Conservation (phyloP, 2,888 invertebrate genomes). For the Ceriagrion tenellum region DNA sequence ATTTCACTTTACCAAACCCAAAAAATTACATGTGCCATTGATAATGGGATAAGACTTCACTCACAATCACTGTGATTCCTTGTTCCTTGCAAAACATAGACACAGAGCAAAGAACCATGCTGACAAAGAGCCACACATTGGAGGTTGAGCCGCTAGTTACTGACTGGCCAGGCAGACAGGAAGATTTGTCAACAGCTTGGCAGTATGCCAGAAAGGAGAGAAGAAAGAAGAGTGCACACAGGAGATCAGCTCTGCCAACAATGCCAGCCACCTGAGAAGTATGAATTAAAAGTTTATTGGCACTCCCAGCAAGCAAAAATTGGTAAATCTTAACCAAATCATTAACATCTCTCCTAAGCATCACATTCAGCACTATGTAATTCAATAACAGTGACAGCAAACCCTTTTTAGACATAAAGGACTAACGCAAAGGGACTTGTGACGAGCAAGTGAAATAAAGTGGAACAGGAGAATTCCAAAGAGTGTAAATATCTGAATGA, state of each 20-base stretch:
- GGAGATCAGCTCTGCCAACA: slow-evolving; percentile 94
- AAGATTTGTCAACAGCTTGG: slow-evolving; percentile 73
- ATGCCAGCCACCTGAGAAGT: slow-evolving; percentile 87
- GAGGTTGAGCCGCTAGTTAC: background rate
- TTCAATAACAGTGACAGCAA: too few relatives aligned
- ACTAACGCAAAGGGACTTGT: too few relatives aligned
- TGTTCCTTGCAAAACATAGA: slow-evolving; percentile 96
- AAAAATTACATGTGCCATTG: background rate
- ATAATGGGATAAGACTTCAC: slow-evolving; percentile 74
- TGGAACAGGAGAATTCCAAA: too few relatives aligned
- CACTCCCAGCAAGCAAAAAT: background rate
- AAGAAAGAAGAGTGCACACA: slow-evolving; percentile 90
- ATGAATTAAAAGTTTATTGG: background rate
- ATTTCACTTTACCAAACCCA: too few relatives aligned
- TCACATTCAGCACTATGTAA: too few relatives aligned
- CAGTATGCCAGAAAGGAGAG: slow-evolving; percentile 85
- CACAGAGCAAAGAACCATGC: slow-evolving; percentile 79
- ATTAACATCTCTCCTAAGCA: background rate
- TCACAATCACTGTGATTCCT: slow-evolving; percentile 93
- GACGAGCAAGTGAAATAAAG: too few relatives aligned
- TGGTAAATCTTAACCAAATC: slow-evolving; percentile 3
- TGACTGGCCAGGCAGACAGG: slow-evolving; percentile 25
- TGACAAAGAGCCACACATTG: slow-evolving; percentile 71
- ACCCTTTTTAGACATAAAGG: too few relatives aligned
- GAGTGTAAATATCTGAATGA: too few relatives aligned